A percentile compares a stretch with the other conserved stretches of the same genome.
phyloP scores from a whole-genome alignment of 2,888 invertebrate species.

The Drosophila kambysellisi region DNA sequence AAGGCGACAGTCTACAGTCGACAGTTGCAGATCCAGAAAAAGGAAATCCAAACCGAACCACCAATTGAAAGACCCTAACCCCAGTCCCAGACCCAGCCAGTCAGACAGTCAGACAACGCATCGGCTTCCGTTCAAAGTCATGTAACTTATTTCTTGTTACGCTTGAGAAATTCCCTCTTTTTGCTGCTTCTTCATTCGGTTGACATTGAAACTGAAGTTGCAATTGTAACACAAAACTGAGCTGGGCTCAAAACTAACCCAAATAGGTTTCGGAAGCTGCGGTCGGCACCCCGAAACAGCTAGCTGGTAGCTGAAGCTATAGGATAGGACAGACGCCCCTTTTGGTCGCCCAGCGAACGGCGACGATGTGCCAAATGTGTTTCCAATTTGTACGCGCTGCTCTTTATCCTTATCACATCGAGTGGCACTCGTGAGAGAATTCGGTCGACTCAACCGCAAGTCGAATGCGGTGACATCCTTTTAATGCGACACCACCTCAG shows the following conservation, averaged over 20 bases:
- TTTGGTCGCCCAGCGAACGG: conserved; percentile 29
- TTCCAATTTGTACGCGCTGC: conserved; percentile 73
- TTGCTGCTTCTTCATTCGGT: conserved; percentile 35
- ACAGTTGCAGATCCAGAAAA: conserved; percentile 29
- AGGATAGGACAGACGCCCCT: conserved; percentile 50
- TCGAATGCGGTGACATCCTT: conserved; percentile 77
- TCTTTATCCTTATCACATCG: conserved; percentile 73
- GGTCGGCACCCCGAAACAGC: conserved; percentile 68
- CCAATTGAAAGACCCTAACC: conserved; percentile 44
- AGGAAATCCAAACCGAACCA: conserved; percentile 38
- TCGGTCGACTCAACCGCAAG: conserved; percentile 71
- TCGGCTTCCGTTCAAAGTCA: conserved; percentile 72
- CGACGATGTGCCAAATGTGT: conserved; percentile 71
- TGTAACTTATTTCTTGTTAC: conserved; percentile 80
- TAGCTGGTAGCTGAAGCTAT: conserved; percentile 5
- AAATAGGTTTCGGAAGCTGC: conserved; percentile 85
- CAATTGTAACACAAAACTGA: conserved; percentile 74
- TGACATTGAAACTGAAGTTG: conserved; percentile 81
- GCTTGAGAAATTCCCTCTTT: conserved; percentile 72
- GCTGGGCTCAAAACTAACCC: conserved; percentile 66
- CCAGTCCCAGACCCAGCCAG: conserved; percentile 5
- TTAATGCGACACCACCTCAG: conserved; percentile 79
- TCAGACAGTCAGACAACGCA: conserved; percentile 25
- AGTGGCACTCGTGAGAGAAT: conserved; percentile 82
- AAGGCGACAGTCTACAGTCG: conserved; percentile 17